Percentiles rank a stretch among this genome's conserved stretches.
Conservation (phyloP, 2,888 invertebrate genomes). For the Amblyjoppa fuscipennis region DNA sequence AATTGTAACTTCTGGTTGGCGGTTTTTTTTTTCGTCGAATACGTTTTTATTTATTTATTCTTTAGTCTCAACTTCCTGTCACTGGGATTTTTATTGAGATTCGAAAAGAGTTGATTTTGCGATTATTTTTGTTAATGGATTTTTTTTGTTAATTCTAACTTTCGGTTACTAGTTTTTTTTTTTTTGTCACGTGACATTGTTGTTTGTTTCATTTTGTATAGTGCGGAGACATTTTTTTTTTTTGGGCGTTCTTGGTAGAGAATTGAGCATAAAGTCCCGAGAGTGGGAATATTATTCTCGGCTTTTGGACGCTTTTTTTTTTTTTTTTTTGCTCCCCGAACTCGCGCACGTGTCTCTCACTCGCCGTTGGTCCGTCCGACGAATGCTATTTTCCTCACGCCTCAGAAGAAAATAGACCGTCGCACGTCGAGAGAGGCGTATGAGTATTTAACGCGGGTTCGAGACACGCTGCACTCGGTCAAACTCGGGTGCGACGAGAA, state of each 20-base stretch:
- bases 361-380: constrained; percentile 74
- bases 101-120: not conserved
- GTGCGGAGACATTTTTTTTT: not conserved
- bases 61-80: not conserved
- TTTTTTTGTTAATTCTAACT: not conserved
- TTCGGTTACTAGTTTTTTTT: not conserved
- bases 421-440: not conserved
- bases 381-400: constrained; percentile 76
- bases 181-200: not conserved
- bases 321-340: constrained; percentile 47
- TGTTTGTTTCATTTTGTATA: not conserved
- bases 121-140: not conserved
- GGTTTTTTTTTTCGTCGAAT: not conserved
- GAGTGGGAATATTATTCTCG: constrained; percentile 42
- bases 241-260: not conserved
- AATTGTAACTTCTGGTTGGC: too few species aligned
- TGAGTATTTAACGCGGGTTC: constrained; percentile 14
- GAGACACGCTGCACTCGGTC: constrained; percentile 30
- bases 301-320: constrained; percentile 44
- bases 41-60: not conserved
- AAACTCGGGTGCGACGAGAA: constrained; percentile 6
- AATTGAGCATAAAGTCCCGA: not conserved
- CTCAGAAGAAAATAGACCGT: constrained; percentile 68
- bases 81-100: not conserved
- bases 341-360: constrained; percentile 61